Evolutionary conservation across 2,113 vertebrate genomes (phyloP), one percentile per base, ranked within the genome.

Genomic region (Percopsis transmontana): DNA sequence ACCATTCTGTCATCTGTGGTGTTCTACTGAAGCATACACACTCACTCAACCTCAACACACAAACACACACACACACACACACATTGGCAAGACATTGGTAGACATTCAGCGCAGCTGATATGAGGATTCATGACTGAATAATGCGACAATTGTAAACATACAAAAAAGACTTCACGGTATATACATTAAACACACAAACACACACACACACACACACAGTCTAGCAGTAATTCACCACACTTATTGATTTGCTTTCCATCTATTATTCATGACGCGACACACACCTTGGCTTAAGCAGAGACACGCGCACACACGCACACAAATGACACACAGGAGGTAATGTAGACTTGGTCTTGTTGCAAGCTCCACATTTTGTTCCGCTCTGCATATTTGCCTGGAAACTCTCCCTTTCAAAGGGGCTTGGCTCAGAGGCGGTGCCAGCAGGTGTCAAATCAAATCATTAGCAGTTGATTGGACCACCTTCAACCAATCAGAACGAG

Each of bases 161-260:
- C 27, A 33, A 7, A 7, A 56, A 33, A 33, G 5, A 64, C 24
- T 44, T 23, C 15, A 23, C 13, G 11, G 8, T 6, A 61, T 65
- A 54, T 23, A 2, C 38, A 54, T 20, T 13, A 20, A 42, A 51
- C 45, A 13, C 45, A 23, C 13, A 24, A 16, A 53, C 47, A 24
- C 58, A 50, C 53, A 20, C 58, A 45, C 20, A 45, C 58, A 58
- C n/a, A 39, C 57, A 16, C 2, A 13, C 58, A 47, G 58, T 80
- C 78, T 85, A 74, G 74, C 75, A 83, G 71, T 85, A 78, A 85
- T 87, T 89, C 76, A 77, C 79, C 51, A 58, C 66, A 70, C 27
- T 74, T 88, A 90, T 90, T 84, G 88, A 91, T 90, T 86, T 74
- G 72, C 72, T 88, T 87, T 76, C 83, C 73, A 90, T 91, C 82